phyloP scores from a whole-genome alignment of 1,140 invertebrate species.

The Ruditapes philippinarum region DNA sequence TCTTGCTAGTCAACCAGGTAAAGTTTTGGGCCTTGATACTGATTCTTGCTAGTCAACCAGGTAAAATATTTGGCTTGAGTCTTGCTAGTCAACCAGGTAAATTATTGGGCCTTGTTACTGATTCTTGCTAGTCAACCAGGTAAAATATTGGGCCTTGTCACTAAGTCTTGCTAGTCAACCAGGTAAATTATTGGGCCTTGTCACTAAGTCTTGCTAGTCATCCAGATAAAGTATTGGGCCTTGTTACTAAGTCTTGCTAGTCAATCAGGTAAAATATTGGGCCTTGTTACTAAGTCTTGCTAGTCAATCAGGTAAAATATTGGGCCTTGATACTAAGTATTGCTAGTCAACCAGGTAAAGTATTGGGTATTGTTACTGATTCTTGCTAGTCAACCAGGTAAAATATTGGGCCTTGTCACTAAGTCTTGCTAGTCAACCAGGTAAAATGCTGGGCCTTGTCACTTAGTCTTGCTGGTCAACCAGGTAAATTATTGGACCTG shows the following conservation, averaged over 20 bases:
- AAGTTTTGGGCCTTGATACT: conserved; percentile 81
- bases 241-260: no score
- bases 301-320: conserved; percentile 87
- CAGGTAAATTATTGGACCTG: no score
- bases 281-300: neutral
- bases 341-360: neutral
- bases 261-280: no score
- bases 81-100: neutral
- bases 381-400: conserved; percentile 82
- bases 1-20: neutral
- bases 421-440: neutral
- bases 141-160: conserved; percentile 92
- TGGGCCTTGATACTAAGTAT: conserved; percentile 78
- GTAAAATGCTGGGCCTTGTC: neutral
- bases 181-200: conserved; percentile 87
- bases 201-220: neutral
- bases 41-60: conserved; percentile 94
- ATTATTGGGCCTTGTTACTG: no score
- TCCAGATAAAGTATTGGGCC: no score
- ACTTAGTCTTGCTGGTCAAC: no score
- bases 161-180: conserved; percentile 95
- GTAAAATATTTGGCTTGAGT: conserved; percentile 63
- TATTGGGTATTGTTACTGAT: conserved; percentile 87
- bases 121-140: neutral
- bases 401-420: neutral